Evolutionary conservation across 1,140 invertebrate genomes (phyloP), one percentile per base, ranked within the genome.

Genomic region (Lithobius niger): DNA sequence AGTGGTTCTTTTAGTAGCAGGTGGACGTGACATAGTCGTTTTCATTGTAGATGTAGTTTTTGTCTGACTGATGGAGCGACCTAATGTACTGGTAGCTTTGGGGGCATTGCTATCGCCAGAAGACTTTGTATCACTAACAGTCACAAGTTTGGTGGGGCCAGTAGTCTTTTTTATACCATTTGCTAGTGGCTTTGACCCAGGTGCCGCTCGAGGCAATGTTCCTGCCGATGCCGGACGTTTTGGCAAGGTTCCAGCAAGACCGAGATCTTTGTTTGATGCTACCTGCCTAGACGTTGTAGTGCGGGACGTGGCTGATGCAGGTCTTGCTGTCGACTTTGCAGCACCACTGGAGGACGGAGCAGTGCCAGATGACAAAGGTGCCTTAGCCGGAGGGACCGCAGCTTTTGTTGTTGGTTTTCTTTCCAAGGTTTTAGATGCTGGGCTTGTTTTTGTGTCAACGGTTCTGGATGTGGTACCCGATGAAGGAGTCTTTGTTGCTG

Each of bases 41-140:
- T 24, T 54, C 18, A 28, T n/a, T 40, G 52, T 54, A 6, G 52
- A 40, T 15, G 52, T 54, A 6, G 52, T 24, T 18, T 13, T 10
- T n/a, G 52, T 54, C 6, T 15, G 16, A n/a, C 15, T 51, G 6
- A 47, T 10, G 13, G 13, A 10, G 13, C 21, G 13, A 21, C 21
- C 44, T 10, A 47, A 13, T 15, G 13, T 47, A 15, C 13, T 10
- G 6, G 21, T 21, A 10, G 44, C 6, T 21, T 47, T 47, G 44
- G 13, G 6, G 13, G 13, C 21, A 10, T 13, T 21, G 21, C 13
- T 47, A 10, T 6, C 21, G 44, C 44, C 44, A 21, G 21, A 18
- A 10, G 31, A 40, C 31, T 40, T 47, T 47, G 13, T 21, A 10
- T 47, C 21, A 21, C 6, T 21, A 10, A 21, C 44, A 15, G 13